Evolutionary conservation across 2,113 vertebrate genomes (phyloP).

Genomic region (Pelobates fuscus): DNA sequence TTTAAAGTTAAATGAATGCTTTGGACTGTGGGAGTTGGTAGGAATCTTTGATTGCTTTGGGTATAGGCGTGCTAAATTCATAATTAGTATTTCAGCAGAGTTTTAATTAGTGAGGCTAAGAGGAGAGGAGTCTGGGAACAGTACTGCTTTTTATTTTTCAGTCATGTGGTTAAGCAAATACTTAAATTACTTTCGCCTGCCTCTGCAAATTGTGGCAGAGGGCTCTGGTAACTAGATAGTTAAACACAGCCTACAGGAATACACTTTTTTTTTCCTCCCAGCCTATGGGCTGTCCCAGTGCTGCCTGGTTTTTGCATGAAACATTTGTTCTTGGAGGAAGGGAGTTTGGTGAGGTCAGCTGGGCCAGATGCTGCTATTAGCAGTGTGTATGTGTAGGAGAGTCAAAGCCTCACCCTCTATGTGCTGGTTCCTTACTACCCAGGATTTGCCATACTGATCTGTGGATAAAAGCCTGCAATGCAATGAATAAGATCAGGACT

Average conservation of each 20-base stretch:
- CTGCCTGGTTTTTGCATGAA: slow-evolving; percentile 44
- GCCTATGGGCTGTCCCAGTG: slow-evolving; percentile 38
- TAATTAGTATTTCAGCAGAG: not conserved
- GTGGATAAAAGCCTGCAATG: slow-evolving; percentile 22
- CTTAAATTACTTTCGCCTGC: not conserved
- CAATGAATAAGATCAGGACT: slow-evolving; percentile 46
- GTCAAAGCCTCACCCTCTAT: slow-evolving; percentile 11
- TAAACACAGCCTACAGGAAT: slow-evolving; percentile 17
- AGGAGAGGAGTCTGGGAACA: not conserved
- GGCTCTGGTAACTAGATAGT: not conserved
- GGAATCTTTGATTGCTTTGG: too few relatives aligned
- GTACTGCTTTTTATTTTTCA: not conserved
- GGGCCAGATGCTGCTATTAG: slow-evolving; percentile 50
- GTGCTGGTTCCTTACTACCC: slow-evolving; percentile 11
- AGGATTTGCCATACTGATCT: slow-evolving; percentile 9
- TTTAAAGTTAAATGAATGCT: not conserved
- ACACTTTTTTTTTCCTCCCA: slow-evolving; percentile 19
- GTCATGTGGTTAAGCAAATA: not conserved
- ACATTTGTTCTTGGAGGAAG: slow-evolving; percentile 49
- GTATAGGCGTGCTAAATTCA: not conserved
- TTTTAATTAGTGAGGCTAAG: not conserved
- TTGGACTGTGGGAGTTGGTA: not conserved
- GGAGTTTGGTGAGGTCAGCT: slow-evolving; percentile 47
- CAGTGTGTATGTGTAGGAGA: slow-evolving; percentile 26
- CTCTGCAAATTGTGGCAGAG: not conserved